Evolutionary conservation across 2,113 vertebrate genomes (phyloP), one percentile per base, ranked within the genome.

Genomic region (Proteles cristata): DNA sequence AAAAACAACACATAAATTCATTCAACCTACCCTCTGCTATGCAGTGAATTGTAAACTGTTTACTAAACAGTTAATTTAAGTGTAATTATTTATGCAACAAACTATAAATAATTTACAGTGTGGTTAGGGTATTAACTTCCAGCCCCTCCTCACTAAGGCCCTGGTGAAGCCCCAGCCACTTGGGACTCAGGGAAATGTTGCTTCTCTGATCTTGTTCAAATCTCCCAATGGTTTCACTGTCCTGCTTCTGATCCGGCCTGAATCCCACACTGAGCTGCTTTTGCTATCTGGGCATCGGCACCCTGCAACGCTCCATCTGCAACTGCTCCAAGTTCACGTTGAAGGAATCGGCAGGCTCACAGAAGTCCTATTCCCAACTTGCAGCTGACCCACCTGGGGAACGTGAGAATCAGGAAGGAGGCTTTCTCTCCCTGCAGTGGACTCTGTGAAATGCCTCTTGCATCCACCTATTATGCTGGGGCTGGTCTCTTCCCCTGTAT

Each of bases 61-160:
- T 98, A 94, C 31, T 39, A 94, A 96, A 80, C 85, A 93, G 71
- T 43, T 96, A 71, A 77, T 80, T 90, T 68, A 95, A 86, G 65
- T 39, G 85, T 92, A 96, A 96, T 96, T 96, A 95, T 98, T 98
- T 98, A 95, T 91, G 50, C 77, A 88, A 68, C 63, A 84, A 88
- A 55, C 61, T 88, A 87, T 94, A 97, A 98, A 98, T 97, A 96
- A 88, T 96, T 93, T 97, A 96, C 53, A 93, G 5, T 89, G 31
- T 48, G 73, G 94, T 92, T 50, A 81, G n/a, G 15, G 25, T 48
- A 69, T 84, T 94, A 84, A 85, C 80, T 94, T 96, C 94, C 63
- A 87, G 21, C 2, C 55, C 50, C 74, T 82, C 87, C 33, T 26
- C 68, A 74, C n/a, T 5, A 84, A 90, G 58, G 71, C 82, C 35